phyloP scores from a whole-genome alignment of 2,888 invertebrate genomes.

The Drosophila anomalata region DNA sequence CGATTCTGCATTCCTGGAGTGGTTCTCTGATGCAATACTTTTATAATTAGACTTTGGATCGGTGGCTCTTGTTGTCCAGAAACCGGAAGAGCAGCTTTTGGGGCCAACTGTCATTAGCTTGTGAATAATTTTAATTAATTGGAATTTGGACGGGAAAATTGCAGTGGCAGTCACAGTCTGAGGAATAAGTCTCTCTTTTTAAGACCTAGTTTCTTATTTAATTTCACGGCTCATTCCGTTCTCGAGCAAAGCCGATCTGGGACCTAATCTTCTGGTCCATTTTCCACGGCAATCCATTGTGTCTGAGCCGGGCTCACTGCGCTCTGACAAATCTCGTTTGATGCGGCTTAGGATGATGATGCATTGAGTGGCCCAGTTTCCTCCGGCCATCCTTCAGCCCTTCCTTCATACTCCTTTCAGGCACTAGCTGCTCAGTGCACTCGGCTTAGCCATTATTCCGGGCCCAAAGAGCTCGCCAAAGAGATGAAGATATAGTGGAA shows the following conservation, averaged over 20 bases:
- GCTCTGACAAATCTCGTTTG: conserved; percentile 47
- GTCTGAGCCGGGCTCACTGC: conserved; percentile 18
- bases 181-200: too few species aligned
- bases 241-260: conserved; percentile 33
- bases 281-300: conserved; percentile 40
- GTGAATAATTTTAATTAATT: neutral
- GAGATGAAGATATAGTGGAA: conserved; percentile 9
- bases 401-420: conserved; percentile 34
- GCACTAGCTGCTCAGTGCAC: conserved; percentile 41
- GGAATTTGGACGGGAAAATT: neutral
- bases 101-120: conserved; percentile 4
- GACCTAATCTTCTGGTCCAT: conserved; percentile 32
- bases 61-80: conserved; percentile 12
- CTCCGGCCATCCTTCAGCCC: conserved; percentile 18
- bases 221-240: conserved; percentile 13
- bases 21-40: conserved; percentile 19
- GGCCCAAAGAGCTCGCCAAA: conserved; percentile 12
- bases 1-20: conserved; percentile 31
- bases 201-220: conserved; percentile 22
- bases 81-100: conserved; percentile 39
- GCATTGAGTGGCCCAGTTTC: conserved; percentile 51
- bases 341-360: conserved; percentile 48
- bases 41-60: conserved; percentile 43
- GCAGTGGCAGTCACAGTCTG: neutral
- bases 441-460: conserved; percentile 70